These are phyloP conservation scores for Phrynocephalus guinanensis DNA, from an alignment of 2,797 vertebrate genomes.

Conservation along the genomic window DNA sequence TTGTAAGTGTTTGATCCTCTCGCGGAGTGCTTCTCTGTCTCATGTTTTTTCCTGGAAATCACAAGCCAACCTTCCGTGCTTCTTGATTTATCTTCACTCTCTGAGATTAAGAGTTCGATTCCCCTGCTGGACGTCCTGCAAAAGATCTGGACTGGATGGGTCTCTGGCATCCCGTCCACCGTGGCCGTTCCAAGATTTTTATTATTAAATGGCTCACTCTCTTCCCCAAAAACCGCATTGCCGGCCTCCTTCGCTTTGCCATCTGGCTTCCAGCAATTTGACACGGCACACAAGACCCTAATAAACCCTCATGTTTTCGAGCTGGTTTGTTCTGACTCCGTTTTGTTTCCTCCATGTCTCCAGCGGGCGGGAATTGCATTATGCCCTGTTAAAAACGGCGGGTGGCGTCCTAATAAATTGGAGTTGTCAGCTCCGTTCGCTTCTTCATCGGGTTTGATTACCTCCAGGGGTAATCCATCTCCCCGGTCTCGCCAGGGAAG, in stretches of 20 bases:
- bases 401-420: conserved; percentile 52
- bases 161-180: neutral
- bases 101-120: no score
- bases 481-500: no score
- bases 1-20: no score
- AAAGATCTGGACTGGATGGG: neutral
- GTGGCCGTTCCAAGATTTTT: neutral
- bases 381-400: conserved; percentile 39
- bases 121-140: neutral
- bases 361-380: conserved; percentile 29
- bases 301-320: conserved; percentile 14
- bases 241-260: neutral
- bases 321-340: neutral
- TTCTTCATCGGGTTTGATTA: conserved; percentile 13
- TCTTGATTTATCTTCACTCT: no score
- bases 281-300: neutral
- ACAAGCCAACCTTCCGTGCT: no score
- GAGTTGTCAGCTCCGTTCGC: neutral
- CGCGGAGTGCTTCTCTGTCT: no score
- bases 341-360: neutral
- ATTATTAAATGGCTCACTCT: neutral
- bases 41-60: no score
- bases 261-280: neutral
- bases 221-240: no score
- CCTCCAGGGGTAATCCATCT: conserved; percentile 1